phyloP scores from a whole-genome alignment of 2,888 invertebrate genomes.

The Hyppa rectilinea region DNA sequence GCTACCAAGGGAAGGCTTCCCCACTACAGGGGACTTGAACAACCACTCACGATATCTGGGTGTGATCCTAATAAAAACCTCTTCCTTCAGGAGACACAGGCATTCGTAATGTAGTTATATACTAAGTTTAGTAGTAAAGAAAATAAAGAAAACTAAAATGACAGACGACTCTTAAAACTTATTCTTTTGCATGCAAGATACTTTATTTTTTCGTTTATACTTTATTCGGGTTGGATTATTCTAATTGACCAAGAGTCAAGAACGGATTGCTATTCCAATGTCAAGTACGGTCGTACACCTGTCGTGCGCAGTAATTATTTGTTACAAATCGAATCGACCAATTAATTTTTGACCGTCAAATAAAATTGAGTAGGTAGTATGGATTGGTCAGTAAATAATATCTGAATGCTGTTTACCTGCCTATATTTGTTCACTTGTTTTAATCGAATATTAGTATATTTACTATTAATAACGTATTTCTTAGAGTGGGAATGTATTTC shows the following conservation, averaged over 20 bases:
- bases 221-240: slow-evolving; percentile 34
- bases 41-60: not conserved
- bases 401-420: not conserved
- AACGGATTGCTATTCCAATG: slow-evolving; percentile 65
- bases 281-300: slow-evolving; percentile 70
- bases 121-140: no score
- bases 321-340: not conserved
- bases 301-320: not conserved
- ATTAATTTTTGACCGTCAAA: not conserved
- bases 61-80: no score
- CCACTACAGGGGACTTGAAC: not conserved
- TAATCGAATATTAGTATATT: no score
- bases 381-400: not conserved
- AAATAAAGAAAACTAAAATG: no score
- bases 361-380: not conserved
- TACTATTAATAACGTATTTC: no score
- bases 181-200: not conserved
- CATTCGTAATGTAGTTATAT: no score
- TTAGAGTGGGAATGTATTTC: no score
- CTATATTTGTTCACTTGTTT: not conserved
- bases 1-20: no score
- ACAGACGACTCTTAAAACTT: no score
- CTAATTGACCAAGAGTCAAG: slow-evolving; percentile 66
- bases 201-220: slow-evolving; percentile 2
- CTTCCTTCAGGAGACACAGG: not conserved